These are phyloP conservation scores for Trematomus bernacchii DNA, from an alignment of 2,797 vertebrate genomes.

Conservation along the genomic window DNA sequence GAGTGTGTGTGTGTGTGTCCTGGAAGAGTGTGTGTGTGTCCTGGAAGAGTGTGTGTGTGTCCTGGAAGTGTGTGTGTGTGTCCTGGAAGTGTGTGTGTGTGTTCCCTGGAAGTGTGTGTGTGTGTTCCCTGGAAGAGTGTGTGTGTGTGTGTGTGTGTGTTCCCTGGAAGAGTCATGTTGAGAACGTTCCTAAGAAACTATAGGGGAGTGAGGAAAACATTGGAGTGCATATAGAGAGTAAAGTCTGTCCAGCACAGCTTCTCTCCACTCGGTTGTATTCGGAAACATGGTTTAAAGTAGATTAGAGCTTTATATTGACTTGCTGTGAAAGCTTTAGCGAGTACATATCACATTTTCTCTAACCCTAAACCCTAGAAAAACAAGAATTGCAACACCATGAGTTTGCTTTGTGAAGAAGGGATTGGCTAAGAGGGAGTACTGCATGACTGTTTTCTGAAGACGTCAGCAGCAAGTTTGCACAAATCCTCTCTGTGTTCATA, in stretches of 20 bases:
- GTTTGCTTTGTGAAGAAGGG: slow-evolving; percentile 7
- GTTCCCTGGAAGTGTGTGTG: too few species aligned
- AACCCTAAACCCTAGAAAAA: not conserved
- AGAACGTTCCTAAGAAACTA: slow-evolving; percentile 53
- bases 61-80: too few species aligned
- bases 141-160: too few species aligned
- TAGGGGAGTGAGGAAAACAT: slow-evolving; percentile 30
- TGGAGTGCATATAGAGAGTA: not conserved
- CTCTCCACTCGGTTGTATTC: not conserved
- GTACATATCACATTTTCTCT: not conserved
- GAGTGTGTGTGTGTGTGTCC: too few species aligned
- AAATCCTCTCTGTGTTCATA: not conserved
- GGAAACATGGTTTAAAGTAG: slow-evolving; percentile 16
- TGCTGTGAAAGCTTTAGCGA: slow-evolving; percentile 4
- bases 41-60: too few species aligned
- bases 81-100: too few species aligned
- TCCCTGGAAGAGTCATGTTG: slow-evolving; percentile 56
- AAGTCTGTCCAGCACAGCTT: slow-evolving; percentile 5
- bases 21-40: too few species aligned
- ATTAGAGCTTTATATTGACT: not conserved
- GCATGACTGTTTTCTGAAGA: not conserved
- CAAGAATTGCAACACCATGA: slow-evolving; percentile 21
- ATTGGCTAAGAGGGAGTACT: not conserved
- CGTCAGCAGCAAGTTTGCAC: not conserved
- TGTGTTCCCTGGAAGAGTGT: too few species aligned